Conservation (phyloP, 2,113 vertebrate species). For the Pangasianodon gigas region DNA sequence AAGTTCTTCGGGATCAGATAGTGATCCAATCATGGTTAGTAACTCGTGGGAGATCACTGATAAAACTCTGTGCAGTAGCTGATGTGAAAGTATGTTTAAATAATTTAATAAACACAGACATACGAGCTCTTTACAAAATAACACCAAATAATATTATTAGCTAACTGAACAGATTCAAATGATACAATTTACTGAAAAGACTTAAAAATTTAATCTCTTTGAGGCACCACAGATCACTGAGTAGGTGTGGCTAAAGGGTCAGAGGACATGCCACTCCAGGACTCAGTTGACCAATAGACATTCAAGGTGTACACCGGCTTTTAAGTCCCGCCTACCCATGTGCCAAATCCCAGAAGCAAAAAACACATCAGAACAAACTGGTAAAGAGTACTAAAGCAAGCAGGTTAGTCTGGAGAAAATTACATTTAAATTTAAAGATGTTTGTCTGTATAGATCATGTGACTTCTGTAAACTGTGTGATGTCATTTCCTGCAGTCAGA, state of each 20-base stretch:
- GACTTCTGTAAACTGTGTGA: neutral
- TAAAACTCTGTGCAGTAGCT: no score
- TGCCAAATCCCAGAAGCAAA: neutral
- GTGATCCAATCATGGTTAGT: no score
- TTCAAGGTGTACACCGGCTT: neutral
- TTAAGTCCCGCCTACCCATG: neutral
- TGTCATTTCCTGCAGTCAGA: neutral
- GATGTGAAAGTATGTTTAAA: no score
- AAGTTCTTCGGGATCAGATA: no score
- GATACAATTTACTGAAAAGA: neutral
- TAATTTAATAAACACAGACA: no score
- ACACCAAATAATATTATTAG: neutral
- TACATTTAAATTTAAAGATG: neutral
- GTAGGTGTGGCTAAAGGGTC: neutral
- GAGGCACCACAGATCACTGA: neutral
- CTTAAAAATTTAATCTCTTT: neutral
- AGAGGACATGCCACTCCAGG: neutral
- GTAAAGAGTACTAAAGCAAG: neutral
- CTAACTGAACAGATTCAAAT: neutral
- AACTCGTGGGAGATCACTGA: no score
- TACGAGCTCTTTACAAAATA: neutral
- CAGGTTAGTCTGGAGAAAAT: neutral
- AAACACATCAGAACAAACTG: neutral
- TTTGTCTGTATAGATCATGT: slow-evolving; percentile 1
- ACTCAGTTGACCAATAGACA: neutral